These are phyloP conservation scores for Psittacula cyanocephala DNA, from an alignment of 2,113 vertebrate species.

Conservation along the genomic window DNA sequence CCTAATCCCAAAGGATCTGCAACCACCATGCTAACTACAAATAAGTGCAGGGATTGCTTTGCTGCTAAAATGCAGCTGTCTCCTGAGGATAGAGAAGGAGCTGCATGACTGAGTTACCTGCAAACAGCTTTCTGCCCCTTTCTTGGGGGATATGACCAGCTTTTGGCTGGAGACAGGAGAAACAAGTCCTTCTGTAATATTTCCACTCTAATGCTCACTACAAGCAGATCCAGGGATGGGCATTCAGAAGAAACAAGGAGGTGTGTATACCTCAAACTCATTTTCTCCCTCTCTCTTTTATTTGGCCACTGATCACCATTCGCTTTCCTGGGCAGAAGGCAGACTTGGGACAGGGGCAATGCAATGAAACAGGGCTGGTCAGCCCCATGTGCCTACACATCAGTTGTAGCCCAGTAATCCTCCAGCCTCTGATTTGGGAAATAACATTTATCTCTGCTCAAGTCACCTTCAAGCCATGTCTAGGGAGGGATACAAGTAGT, in stretches of 20 bases:
- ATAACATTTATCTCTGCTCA: neutral
- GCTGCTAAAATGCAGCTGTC: neutral
- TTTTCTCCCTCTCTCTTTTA: neutral
- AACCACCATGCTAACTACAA: neutral
- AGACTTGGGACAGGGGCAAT: fast-evolving
- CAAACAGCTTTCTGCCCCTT: neutral
- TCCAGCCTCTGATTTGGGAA: neutral
- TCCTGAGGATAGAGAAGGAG: neutral
- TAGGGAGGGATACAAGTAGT: neutral
- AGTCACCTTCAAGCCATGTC: neutral
- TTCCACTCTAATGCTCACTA: neutral
- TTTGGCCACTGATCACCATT: neutral
- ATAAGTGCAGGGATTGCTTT: neutral
- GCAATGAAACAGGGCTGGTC: fast-evolving
- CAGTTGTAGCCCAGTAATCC: neutral
- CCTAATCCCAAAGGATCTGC: slow-evolving; percentile 10
- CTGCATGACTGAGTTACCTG: neutral
- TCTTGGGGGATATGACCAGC: neutral
- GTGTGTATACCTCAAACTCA: neutral
- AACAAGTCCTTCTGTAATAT: neutral
- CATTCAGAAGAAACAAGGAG: neutral
- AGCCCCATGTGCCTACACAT: fast-evolving
- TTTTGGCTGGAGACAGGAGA: neutral
- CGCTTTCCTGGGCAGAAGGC: neutral
- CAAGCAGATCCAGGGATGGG: too few species aligned